Conservation (phyloP, 2,888 invertebrate species). For the Sphinx pinastri region DNA sequence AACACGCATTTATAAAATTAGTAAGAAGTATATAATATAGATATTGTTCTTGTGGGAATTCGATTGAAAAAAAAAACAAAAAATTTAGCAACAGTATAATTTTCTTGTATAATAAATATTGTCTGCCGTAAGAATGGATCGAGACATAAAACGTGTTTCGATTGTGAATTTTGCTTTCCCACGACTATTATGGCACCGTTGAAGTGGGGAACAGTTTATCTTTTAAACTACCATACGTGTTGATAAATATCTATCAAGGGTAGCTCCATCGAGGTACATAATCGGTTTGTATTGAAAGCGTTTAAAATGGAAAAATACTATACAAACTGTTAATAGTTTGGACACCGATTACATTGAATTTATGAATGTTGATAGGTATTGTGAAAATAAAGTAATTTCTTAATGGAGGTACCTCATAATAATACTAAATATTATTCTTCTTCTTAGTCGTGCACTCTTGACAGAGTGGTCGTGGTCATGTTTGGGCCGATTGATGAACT, state of each 20-base stretch:
- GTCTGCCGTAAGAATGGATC: neutral
- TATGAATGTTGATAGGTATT: too few relatives aligned
- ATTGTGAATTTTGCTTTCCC: slow-evolving; percentile 4
- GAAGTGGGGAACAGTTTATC: slow-evolving; percentile 7
- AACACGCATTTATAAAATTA: neutral
- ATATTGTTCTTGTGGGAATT: neutral
- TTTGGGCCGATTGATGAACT: too few relatives aligned
- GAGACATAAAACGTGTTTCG: neutral
- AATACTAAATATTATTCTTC: too few relatives aligned
- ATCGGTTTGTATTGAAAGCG: neutral
- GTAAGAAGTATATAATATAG: neutral
- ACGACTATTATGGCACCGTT: neutral
- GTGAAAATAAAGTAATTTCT: too few relatives aligned
- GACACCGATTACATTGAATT: too few relatives aligned
- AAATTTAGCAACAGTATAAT: neutral
- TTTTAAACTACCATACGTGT: slow-evolving; percentile 1
- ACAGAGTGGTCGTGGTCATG: too few relatives aligned
- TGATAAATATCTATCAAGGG: neutral
- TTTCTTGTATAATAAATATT: neutral
- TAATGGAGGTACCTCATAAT: too few relatives aligned
- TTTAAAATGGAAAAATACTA: neutral
- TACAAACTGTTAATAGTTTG: too few relatives aligned
- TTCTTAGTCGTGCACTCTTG: too few relatives aligned
- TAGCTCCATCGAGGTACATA: neutral
- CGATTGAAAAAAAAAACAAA: neutral